Conservation (phyloP, 2,888 invertebrate genomes). For the Pelosia muscerda region DNA sequence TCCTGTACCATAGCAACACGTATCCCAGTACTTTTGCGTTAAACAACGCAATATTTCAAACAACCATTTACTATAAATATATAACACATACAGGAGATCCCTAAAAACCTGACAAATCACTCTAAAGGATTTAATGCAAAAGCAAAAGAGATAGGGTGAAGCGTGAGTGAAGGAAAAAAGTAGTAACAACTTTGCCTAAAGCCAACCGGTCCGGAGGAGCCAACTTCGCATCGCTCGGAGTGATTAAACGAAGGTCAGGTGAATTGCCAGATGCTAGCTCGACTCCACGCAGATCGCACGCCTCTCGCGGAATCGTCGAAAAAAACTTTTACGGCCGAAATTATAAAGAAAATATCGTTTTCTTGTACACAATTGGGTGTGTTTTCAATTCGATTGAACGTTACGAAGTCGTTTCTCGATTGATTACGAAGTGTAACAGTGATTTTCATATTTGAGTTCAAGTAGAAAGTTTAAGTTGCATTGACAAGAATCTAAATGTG, state of each 20-base stretch:
- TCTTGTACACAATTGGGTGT: slow-evolving; percentile 36
- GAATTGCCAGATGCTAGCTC: slow-evolving; percentile 65
- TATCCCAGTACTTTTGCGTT: background rate
- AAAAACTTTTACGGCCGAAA: slow-evolving; percentile 68
- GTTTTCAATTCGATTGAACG: slow-evolving; percentile 21
- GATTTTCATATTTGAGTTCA: slow-evolving; percentile 39
- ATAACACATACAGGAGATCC: background rate
- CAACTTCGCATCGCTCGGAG: slow-evolving; percentile 76
- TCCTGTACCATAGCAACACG: slow-evolving; percentile 8
- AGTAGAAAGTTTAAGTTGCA: slow-evolving; percentile 71
- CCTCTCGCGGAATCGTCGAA: slow-evolving; percentile 35
- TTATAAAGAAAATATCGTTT: slow-evolving; percentile 56
- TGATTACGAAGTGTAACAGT: slow-evolving; percentile 22
- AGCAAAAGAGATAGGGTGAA: slow-evolving; percentile 55
- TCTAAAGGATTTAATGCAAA: slow-evolving; percentile 18
- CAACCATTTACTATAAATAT: background rate
- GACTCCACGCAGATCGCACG: slow-evolving; percentile 55
- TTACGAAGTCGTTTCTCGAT: slow-evolving; percentile 25
- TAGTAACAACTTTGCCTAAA: slow-evolving; percentile 77
- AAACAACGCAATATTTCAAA: background rate
- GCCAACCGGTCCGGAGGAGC: slow-evolving; percentile 73
- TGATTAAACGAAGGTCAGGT: slow-evolving; percentile 80
- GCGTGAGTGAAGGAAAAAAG: slow-evolving; percentile 61
- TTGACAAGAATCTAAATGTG: slow-evolving; percentile 67
- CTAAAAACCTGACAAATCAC: slow-evolving; percentile 14